Evolutionary conservation across 2,888 invertebrate species (phyloP).

Genomic region (Rhingia campestris): DNA sequence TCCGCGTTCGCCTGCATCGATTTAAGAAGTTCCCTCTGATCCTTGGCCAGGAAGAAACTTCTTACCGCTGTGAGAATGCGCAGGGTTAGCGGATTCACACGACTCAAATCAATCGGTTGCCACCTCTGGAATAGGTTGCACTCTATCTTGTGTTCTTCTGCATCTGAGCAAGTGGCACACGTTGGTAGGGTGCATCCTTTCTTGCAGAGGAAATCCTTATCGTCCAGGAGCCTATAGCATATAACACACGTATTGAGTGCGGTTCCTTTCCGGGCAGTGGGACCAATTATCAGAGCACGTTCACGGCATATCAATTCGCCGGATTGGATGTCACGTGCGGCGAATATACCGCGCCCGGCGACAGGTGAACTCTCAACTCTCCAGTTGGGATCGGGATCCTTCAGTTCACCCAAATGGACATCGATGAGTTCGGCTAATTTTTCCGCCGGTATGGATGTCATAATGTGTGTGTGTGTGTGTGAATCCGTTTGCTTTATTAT

Average conservation of each 20-base stretch:
- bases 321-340: constrained; percentile 85
- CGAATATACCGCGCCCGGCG: constrained; percentile 89
- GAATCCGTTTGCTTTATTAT: neutral
- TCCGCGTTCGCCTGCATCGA: constrained; percentile 81
- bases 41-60: constrained; percentile 79
- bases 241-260: constrained; percentile 86
- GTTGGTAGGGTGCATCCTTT: constrained; percentile 87
- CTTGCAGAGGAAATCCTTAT: constrained; percentile 83
- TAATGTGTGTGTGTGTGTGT: neutral
- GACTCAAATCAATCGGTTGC: constrained; percentile 83
- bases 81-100: constrained; percentile 78
- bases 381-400: constrained; percentile 83
- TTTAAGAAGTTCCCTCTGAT: constrained; percentile 78
- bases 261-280: constrained; percentile 84
- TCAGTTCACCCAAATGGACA: constrained; percentile 77
- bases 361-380: constrained; percentile 85
- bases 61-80: constrained; percentile 80
- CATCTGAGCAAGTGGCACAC: constrained; percentile 86
- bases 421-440: constrained; percentile 78
- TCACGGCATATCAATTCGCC: constrained; percentile 90
- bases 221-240: constrained; percentile 84
- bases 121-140: constrained; percentile 86
- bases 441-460: constrained; percentile 46
- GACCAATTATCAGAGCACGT: constrained; percentile 88
- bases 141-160: constrained; percentile 85